Conservation (phyloP, 1,140 invertebrate genomes). For the Euschistus heros region DNA sequence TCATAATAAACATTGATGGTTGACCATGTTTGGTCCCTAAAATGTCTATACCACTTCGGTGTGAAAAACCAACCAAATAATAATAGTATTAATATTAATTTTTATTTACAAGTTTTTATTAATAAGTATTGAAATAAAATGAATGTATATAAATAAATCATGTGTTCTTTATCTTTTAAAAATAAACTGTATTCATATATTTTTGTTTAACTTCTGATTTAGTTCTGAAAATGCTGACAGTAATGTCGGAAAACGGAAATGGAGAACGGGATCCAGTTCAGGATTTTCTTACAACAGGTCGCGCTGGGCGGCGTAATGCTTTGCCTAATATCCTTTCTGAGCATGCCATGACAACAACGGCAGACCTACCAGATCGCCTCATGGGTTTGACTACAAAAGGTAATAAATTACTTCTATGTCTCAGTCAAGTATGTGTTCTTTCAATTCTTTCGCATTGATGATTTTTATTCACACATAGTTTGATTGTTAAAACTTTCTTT, state of each 20-base stretch:
- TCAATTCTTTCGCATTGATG: too few relatives aligned
- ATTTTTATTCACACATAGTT: too few relatives aligned
- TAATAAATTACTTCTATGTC: constrained; percentile 17
- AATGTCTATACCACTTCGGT: too few relatives aligned
- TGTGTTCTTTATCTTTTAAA: background rate
- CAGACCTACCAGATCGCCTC: constrained; percentile 55
- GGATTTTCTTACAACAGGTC: constrained; percentile 64
- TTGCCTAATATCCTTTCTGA: constrained; percentile 60
- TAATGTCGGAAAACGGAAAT: constrained; percentile 27
- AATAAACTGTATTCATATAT: background rate
- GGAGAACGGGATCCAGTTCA: constrained; percentile 37
- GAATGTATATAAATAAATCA: background rate
- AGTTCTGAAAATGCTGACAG: constrained; percentile 29
- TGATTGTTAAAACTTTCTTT: too few relatives aligned
- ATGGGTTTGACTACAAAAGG: constrained; percentile 49
- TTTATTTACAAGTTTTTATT: too few relatives aligned
- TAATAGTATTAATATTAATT: too few relatives aligned
- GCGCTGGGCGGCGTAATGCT: constrained; percentile 68
- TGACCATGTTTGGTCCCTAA: too few relatives aligned
- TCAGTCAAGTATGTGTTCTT: too few relatives aligned
- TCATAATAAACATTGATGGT: too few relatives aligned
- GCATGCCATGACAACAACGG: constrained; percentile 50
- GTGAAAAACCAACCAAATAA: too few relatives aligned
- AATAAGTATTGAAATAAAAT: background rate
- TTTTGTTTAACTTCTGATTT: constrained; percentile 2